A percentile compares a stretch with the other conserved stretches of the same genome.
phyloP scores from a whole-genome alignment of 2,888 invertebrate genomes.

The Adineta ricciae region DNA sequence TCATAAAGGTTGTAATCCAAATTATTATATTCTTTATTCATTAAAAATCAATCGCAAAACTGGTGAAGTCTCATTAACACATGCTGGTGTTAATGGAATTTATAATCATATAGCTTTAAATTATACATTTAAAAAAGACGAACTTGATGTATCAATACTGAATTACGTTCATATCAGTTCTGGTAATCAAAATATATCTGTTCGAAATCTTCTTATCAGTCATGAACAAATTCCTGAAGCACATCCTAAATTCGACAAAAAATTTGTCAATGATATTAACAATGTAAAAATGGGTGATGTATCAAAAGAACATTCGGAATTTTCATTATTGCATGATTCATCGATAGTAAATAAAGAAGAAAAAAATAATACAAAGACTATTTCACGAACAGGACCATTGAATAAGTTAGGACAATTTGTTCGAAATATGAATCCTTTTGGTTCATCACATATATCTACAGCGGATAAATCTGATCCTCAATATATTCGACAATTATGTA shows the following conservation, averaged over 20 bases:
- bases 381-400: too few relatives aligned
- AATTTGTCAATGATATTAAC: not conserved
- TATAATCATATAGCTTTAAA: not conserved
- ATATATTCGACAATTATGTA: not conserved
- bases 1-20: not conserved
- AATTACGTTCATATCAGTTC: not conserved
- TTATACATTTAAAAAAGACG: not conserved
- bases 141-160: not conserved
- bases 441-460: too few relatives aligned
- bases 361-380: too few relatives aligned
- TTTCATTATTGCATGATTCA: too few relatives aligned
- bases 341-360: too few relatives aligned
- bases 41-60: not conserved
- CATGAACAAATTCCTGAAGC: not conserved
- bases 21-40: not conserved
- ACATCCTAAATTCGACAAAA: not conserved
- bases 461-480: not conserved
- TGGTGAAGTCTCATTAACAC: not conserved
- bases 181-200: not conserved
- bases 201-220: not conserved
- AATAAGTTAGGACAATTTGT: too few relatives aligned
- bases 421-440: too few relatives aligned
- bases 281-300: not conserved
- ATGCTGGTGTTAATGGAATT: not conserved
- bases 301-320: not conserved